Percentiles rank a stretch among this genome's conserved stretches.
Conservation (phyloP, 2,888 invertebrate genomes). For the Hydrotaea diabolus region DNA sequence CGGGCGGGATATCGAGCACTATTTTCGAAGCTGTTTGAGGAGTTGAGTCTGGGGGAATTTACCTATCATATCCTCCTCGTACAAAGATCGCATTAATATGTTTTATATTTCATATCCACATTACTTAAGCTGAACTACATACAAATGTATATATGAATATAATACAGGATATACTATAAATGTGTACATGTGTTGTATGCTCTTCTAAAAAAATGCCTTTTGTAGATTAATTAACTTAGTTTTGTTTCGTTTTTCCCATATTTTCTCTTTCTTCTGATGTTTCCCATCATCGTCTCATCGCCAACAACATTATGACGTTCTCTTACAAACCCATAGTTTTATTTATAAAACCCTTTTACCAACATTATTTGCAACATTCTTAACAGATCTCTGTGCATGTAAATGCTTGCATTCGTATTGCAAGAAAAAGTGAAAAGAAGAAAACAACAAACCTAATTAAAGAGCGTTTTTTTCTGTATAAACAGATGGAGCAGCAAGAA, state of each 20-base stretch:
- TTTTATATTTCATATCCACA: no score
- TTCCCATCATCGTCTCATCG: not conserved
- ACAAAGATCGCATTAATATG: no score
- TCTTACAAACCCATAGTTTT: not conserved
- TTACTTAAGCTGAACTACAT: no score
- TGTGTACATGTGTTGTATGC: not conserved
- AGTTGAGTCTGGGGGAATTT: no score
- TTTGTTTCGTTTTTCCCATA: not conserved
- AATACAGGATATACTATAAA: no score
- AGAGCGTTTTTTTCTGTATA: conserved; percentile 51
- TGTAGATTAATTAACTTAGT: not conserved
- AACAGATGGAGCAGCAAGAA: not conserved
- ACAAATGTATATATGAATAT: no score
- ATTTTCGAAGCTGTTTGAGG: no score
- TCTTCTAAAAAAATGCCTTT: not conserved
- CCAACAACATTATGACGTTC: not conserved
- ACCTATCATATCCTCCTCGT: no score
- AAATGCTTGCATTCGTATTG: not conserved
- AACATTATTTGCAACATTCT: not conserved
- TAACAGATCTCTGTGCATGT: not conserved
- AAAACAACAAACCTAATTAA: conserved; percentile 61
- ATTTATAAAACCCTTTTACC: not conserved
- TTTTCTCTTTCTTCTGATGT: not conserved
- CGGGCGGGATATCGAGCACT: no score
- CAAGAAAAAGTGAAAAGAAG: conserved; percentile 44